phyloP scores from a whole-genome alignment of 2,888 invertebrate genomes.

The Iselma pallidipennis region DNA sequence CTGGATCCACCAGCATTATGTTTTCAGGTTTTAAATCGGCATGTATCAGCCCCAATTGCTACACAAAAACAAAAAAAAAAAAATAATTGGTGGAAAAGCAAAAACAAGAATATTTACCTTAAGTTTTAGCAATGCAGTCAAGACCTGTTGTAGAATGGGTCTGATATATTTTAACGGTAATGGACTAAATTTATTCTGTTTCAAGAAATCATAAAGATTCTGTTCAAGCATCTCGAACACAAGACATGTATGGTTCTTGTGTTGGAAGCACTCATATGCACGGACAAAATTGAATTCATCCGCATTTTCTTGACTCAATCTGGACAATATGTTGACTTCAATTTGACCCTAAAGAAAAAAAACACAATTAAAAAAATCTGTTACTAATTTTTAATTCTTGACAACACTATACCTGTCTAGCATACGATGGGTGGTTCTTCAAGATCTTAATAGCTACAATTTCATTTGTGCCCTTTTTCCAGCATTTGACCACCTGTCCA shows the following conservation, averaged over 20 bases:
- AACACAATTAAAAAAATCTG: not conserved
- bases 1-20: constrained; percentile 99
- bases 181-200: constrained; percentile 99
- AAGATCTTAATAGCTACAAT: constrained; percentile 99
- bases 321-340: constrained; percentile 94
- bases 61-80: constrained; percentile 43
- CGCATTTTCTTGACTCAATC: constrained; percentile 95
- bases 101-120: constrained; percentile 63
- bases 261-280: constrained; percentile 99
- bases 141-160: constrained; percentile 98
- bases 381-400: too few species aligned
- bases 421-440: constrained; percentile 99
- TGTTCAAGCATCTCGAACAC: constrained; percentile 99
- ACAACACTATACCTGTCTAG: constrained; percentile 70
- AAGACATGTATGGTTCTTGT: constrained; percentile 98
- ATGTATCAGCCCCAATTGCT: constrained; percentile 99
- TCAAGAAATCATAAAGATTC: constrained; percentile 99
- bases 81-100: not conserved
- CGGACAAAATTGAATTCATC: constrained; percentile 99
- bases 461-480: constrained; percentile 99
- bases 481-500: constrained; percentile 99
- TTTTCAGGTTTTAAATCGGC: constrained; percentile 99
- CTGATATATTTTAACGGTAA: constrained; percentile 97
- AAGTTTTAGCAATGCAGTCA: constrained; percentile 82
- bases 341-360: constrained; percentile 78